A percentile compares a stretch with the other conserved stretches of the same genome.
Conservation (phyloP, 1,140 invertebrate species). For the Drosophila littoralis region DNA sequence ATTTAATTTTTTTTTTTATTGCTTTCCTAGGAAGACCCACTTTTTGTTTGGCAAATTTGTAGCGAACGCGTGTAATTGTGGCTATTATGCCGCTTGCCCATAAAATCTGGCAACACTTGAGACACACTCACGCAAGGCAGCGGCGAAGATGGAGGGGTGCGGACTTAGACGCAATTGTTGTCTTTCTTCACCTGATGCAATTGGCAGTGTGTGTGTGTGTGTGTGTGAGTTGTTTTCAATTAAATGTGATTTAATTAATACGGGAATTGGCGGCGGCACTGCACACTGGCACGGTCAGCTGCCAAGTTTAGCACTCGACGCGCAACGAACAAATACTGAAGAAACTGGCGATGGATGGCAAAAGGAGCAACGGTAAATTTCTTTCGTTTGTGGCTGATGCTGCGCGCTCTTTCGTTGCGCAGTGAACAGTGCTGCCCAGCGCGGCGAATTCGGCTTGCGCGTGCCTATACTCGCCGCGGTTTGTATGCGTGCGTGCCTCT, state of each 20-base stretch:
- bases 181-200: constrained; percentile 39
- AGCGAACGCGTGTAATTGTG: constrained; percentile 43
- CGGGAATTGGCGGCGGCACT: constrained; percentile 45
- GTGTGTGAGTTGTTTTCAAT: constrained; percentile 39
- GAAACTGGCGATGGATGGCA: constrained; percentile 47
- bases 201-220: constrained; percentile 15
- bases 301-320: constrained; percentile 49
- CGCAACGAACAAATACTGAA: constrained; percentile 77
- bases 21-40: constrained; percentile 56
- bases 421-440: constrained; percentile 51
- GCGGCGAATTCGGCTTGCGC: constrained; percentile 49
- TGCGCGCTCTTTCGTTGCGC: constrained; percentile 63
- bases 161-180: constrained; percentile 23
- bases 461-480: constrained; percentile 26
- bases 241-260: constrained; percentile 52
- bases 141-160: neutral
- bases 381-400: constrained; percentile 44
- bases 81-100: constrained; percentile 30
- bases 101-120: constrained; percentile 34
- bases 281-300: constrained; percentile 24
- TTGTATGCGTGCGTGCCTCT: constrained; percentile 7
- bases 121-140: constrained; percentile 25
- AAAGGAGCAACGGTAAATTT: constrained; percentile 30
- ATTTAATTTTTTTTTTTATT: constrained; percentile 19
- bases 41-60: constrained; percentile 46